Conservation (phyloP, 2,113 vertebrate species). For the Nothocercus nigrocapillus region DNA sequence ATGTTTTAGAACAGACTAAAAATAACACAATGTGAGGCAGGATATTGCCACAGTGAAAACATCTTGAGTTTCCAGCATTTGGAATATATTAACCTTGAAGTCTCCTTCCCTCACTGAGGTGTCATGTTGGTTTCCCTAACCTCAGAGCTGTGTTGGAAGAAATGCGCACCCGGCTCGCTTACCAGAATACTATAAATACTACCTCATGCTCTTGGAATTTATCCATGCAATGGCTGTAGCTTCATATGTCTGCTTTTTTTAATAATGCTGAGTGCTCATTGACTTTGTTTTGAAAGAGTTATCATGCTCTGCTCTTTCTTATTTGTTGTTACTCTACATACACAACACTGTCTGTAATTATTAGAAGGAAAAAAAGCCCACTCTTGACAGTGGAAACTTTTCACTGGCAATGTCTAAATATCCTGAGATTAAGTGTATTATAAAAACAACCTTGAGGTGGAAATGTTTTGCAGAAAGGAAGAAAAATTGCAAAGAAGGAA, state of each 20-base stretch:
- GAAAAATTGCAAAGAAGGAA: not conserved
- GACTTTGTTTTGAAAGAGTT: not conserved
- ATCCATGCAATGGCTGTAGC: not conserved
- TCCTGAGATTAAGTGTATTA: not conserved
- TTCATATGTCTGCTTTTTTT: not conserved
- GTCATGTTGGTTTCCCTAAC: not conserved
- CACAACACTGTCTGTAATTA: not conserved
- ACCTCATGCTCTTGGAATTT: constrained; percentile 4
- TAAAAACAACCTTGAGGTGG: not conserved
- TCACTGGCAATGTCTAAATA: not conserved
- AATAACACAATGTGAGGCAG: constrained; percentile 26
- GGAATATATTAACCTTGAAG: constrained; percentile 27
- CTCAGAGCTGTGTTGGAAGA: not conserved
- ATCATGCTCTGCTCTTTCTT: not conserved
- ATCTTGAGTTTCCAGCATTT: constrained; percentile 40
- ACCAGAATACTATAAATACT: not conserved
- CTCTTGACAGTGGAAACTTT: accelerated
- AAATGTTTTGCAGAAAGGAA: not conserved
- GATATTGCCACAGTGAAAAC: constrained; percentile 46
- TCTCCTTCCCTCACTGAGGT: not conserved
- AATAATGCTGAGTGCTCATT: not conserved
- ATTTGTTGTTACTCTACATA: not conserved
- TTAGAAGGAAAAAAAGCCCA: not conserved
- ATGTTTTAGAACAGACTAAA: constrained; percentile 42
- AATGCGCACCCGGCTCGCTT: not conserved